phyloP scores from a whole-genome alignment of 2,797 vertebrate genomes.

The Tadarida brasiliensis region DNA sequence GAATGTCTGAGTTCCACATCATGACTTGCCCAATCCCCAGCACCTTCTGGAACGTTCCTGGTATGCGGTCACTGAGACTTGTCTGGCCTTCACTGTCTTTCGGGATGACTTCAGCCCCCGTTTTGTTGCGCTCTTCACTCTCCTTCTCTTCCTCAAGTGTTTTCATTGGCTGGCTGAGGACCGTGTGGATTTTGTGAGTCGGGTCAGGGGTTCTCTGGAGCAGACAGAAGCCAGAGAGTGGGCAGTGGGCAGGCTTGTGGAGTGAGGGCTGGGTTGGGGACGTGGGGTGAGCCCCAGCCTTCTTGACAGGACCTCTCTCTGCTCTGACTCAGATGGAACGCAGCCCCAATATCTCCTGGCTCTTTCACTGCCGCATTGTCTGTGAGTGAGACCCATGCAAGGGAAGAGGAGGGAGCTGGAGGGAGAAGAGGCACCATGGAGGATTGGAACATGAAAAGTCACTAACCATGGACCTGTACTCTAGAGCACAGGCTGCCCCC shows the following conservation, averaged over 20 bases:
- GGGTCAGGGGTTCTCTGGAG: not conserved
- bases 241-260: not conserved
- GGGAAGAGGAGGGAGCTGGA: not conserved
- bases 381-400: conserved; percentile 90
- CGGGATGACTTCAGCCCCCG: conserved; percentile 98
- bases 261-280: not conserved
- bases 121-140: conserved; percentile 98
- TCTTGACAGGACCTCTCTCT: conserved; percentile 31
- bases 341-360: conserved; percentile 98
- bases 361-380: conserved; percentile 97
- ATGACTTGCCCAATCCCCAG: conserved; percentile 81
- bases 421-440: not conserved
- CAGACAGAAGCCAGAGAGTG: not conserved
- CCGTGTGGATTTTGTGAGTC: conserved; percentile 97
- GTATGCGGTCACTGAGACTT: conserved; percentile 99
- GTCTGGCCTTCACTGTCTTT: conserved; percentile 99
- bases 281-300: not conserved
- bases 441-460: not conserved
- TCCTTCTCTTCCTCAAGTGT: conserved; percentile 98
- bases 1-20: not conserved
- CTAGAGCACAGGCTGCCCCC: not conserved
- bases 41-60: conserved; percentile 98
- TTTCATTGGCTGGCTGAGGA: conserved; percentile 99
- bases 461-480: not conserved
- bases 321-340: conserved; percentile 94